These are phyloP conservation scores for Amphiprion clarkii DNA, from an alignment of 2,797 vertebrate species.

Conservation along the genomic window DNA sequence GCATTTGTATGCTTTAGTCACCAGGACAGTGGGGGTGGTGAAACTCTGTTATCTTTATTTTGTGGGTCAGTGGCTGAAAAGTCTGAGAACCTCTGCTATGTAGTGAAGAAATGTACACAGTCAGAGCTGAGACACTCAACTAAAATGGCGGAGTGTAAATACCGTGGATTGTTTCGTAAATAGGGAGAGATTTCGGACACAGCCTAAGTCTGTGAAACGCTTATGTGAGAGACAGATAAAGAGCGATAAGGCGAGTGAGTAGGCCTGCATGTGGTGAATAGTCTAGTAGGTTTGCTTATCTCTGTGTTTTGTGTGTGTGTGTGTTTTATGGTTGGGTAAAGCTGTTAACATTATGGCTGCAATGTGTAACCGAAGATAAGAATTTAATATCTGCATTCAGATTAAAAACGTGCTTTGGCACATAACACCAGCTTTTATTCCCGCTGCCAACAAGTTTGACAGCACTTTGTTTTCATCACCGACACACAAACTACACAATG, in stretches of 20 bases:
- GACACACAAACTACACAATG: slow-evolving; percentile 51
- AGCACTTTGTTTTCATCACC: slow-evolving; percentile 47
- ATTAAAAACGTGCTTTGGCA: slow-evolving; percentile 61
- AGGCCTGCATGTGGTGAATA: slow-evolving; percentile 40
- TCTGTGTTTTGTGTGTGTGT: slow-evolving; percentile 31
- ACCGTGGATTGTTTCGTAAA: slow-evolving; percentile 19
- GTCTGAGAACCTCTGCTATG: no score
- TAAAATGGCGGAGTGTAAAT: slow-evolving; percentile 14
- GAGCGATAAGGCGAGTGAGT: slow-evolving; percentile 32
- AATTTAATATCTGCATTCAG: slow-evolving; percentile 65
- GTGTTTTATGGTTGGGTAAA: slow-evolving; percentile 58
- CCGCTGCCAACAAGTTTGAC: slow-evolving; percentile 59
- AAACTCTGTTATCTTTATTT: no score
- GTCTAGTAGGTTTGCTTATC: slow-evolving; percentile 59
- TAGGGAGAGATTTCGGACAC: slow-evolving; percentile 36
- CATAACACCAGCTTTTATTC: slow-evolving; percentile 47
- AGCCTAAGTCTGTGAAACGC: slow-evolving; percentile 37
- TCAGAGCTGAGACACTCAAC: background rate
- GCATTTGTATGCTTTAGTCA: no score
- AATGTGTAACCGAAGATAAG: slow-evolving; percentile 72
- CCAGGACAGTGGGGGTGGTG: no score
- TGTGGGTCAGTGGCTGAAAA: no score
- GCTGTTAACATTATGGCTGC: slow-evolving; percentile 66
- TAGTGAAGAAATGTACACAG: slow-evolving; percentile 5
- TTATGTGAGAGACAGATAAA: slow-evolving; percentile 33